Base-by-base conservation (phyloP, 2,888 invertebrate species). In the Pycnomerus fuliginosus region DNA sequence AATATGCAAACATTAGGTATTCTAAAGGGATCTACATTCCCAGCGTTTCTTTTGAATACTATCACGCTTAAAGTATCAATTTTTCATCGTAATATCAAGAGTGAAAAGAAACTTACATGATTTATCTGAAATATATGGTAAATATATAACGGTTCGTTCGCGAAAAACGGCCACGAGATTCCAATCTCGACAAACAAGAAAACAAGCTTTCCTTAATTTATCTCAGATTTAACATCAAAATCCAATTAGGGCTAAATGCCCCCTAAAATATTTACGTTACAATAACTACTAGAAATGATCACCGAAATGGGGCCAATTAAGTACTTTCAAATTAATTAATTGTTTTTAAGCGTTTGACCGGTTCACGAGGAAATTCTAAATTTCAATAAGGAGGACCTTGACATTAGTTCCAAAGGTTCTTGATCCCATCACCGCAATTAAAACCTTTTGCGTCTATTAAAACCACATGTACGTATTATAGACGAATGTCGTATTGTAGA, bases 121-220 rank as follows among this genome's bases (percentile, higher is more conserved):
- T 61, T 55, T 61, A 64, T 64, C 58, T 52, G 58, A 58, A 60
- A 55, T 55, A 56, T 63, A 64, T 65, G 62, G 53, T 61, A 61
- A 65, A 56, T 52, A 60, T 56, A 48, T 62, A 61, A 61, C 58
- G 61, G 60, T 56, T 44, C 49, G 46, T n/a, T n/a, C n/a, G n/a
- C n/a, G n/a, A n/a, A n/a, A n/a, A n/a, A n/a, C n/a, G n/a, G n/a
- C n/a, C n/a, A n/a, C n/a, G n/a, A n/a, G n/a, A n/a, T n/a, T n/a
- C n/a, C n/a, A n/a, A n/a, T n/a, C n/a, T n/a, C n/a, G n/a, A n/a
- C n/a, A n/a, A n/a, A n/a, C n/a, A n/a, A n/a, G n/a, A n/a, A n/a
- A n/a, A n/a, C n/a, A n/a, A n/a, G n/a, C n/a, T n/a, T n/a, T n/a
- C n/a, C n/a, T n/a, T n/a, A n/a, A n/a, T n/a, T n/a, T n/a, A n/a